These are phyloP conservation scores for Labeo calbasu DNA, from an alignment of 2,797 vertebrate genomes.

Conservation along the genomic window DNA sequence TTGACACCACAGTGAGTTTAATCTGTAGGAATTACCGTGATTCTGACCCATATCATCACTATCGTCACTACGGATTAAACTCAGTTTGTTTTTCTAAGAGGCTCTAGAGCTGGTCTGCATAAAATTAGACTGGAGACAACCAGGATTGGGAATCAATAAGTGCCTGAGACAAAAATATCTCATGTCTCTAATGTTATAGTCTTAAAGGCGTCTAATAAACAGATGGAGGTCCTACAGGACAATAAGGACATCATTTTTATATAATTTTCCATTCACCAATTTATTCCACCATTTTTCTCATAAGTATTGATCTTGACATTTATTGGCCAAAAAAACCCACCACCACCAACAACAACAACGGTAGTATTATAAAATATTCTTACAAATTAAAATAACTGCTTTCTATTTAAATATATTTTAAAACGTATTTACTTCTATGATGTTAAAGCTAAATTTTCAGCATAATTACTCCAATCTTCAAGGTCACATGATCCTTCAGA, in stretches of 20 bases:
- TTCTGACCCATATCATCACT: constrained; percentile 47
- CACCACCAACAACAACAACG: neutral
- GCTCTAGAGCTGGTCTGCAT: constrained; percentile 23
- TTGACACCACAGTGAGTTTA: constrained; percentile 54
- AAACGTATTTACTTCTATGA: neutral
- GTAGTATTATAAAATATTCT: neutral
- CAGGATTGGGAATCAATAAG: constrained; percentile 52
- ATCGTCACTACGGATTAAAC: constrained; percentile 39
- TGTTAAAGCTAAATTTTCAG: neutral
- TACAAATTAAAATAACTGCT: neutral
- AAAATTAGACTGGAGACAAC: constrained; percentile 44
- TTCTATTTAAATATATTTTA: neutral
- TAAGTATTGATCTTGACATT: neutral
- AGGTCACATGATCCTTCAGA: neutral
- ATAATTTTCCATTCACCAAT: neutral
- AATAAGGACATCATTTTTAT: neutral
- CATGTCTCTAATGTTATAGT: constrained; percentile 1
- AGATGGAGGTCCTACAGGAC: neutral
- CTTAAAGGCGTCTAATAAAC: neutral
- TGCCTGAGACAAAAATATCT: constrained; percentile 34
- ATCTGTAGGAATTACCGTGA: constrained; percentile 55
- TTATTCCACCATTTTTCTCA: neutral
- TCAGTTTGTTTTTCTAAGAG: constrained; percentile 49
- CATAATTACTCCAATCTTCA: neutral
- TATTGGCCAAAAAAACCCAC: neutral